Evolutionary conservation across 2,113 vertebrate genomes (phyloP).

Genomic region (Hippoglossus stenolepis): DNA sequence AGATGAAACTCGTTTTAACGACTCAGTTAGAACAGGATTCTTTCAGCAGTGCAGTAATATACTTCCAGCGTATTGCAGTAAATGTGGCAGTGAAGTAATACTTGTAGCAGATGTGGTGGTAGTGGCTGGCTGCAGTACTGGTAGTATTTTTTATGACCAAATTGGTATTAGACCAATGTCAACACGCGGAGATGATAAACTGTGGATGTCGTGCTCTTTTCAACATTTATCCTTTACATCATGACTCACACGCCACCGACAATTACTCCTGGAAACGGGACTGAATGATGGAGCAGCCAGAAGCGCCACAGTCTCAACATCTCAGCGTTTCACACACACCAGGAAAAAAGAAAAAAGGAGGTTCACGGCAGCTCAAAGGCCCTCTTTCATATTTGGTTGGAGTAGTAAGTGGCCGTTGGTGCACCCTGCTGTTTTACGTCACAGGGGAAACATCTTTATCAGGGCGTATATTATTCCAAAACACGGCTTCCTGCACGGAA

Average conservation of each 20-base stretch:
- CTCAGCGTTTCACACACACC: constrained; percentile 38
- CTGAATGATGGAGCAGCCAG: constrained; percentile 14
- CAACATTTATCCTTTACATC: constrained; percentile 4
- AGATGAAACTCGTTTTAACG: background rate
- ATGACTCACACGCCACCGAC: constrained; percentile 11
- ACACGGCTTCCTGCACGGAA: constrained; percentile 91
- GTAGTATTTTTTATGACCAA: background rate
- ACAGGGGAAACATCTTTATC: constrained; percentile 94
- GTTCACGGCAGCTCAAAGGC: constrained; percentile 44
- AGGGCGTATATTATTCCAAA: constrained; percentile 93
- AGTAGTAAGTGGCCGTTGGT: constrained; percentile 89
- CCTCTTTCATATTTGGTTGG: constrained; percentile 71
- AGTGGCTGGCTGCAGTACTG: background rate
- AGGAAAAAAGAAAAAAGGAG: background rate
- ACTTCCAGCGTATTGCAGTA: background rate
- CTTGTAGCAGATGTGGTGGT: background rate
- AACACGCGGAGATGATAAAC: constrained; percentile 4
- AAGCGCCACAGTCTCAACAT: constrained; percentile 19
- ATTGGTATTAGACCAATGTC: background rate
- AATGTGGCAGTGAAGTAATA: background rate
- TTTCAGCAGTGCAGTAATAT: background rate
- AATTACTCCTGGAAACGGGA: constrained; percentile 26
- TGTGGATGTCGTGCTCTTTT: constrained; percentile 3
- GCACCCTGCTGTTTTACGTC: constrained; percentile 93
- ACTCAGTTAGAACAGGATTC: too few species aligned